Evolutionary conservation across 2,113 vertebrate species (phyloP).

Genomic region (Laticauda colubrina): DNA sequence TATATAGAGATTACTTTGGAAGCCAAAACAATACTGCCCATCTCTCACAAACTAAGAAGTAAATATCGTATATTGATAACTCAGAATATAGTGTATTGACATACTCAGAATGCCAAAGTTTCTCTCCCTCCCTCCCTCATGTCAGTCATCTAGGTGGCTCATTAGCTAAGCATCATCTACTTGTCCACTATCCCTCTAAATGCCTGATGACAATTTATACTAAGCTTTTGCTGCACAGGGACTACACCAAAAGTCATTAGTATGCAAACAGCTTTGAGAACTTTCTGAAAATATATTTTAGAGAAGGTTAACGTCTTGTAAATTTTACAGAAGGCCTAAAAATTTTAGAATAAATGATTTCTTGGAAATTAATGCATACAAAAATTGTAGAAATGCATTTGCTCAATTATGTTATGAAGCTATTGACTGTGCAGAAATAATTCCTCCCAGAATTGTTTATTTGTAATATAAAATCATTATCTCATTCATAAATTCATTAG

Average conservation of each 20-base stretch:
- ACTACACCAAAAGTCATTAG: conserved; percentile 33
- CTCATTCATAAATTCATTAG: conserved; percentile 61
- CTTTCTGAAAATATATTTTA: conserved; percentile 51
- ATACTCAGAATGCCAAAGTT: not conserved
- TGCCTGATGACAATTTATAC: conserved; percentile 26
- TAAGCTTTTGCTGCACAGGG: conserved; percentile 39
- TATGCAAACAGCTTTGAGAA: conserved; percentile 50
- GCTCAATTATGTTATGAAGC: conserved; percentile 63
- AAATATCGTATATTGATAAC: not conserved
- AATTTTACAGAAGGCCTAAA: conserved; percentile 56
- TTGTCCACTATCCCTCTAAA: not conserved
- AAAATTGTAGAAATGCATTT: conserved; percentile 57
- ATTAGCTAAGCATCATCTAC: not conserved
- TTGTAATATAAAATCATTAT: conserved; percentile 69
- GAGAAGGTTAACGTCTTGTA: conserved; percentile 49
- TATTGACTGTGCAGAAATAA: conserved; percentile 57
- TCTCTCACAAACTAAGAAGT: not conserved
- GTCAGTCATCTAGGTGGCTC: not conserved
- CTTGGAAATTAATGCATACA: conserved; percentile 51
- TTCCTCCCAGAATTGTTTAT: conserved; percentile 58
- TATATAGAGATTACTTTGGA: not conserved
- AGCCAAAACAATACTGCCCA: not conserved
- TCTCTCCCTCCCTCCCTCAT: not conserved
- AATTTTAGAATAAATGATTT: conserved; percentile 56
- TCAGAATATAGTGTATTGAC: not conserved